Base-by-base conservation (phyloP, 2,797 vertebrate genomes). In the Myiotriccus ornatus region DNA sequence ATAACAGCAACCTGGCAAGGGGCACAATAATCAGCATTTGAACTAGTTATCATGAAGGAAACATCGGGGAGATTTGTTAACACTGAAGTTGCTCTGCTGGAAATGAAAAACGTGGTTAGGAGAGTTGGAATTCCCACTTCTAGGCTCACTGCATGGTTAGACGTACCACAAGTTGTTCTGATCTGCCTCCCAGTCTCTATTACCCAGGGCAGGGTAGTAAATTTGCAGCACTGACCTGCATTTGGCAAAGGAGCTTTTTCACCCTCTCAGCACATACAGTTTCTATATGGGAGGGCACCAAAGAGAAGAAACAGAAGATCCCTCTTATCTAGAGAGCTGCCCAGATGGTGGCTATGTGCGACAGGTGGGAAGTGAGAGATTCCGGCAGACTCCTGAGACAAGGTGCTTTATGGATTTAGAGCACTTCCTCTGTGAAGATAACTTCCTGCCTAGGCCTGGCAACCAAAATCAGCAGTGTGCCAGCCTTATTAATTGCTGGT, bases 261-360 rank as follows among this genome's bases (percentile, higher is more conserved):
- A 27, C 44, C 55, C 63, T 11, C 34, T 71, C 32, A 60, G 79
- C 32, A 47, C 30, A 12, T 2, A 39, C 5, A 55, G 12, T n/a
- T 70, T 79, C 44, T 27, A 4, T 3, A 41, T 0, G 5, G 67
- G 12, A 84, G 37, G 10, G 19, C 8, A 64, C 28, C 1, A 7
- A 79, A 71, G 5, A 3, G 41, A 86, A 43, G 34, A 43, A 82
- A 47, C 6, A 79, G 35, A 30, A 69, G 52, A 80, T 23, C 3
- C 27, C 27, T 73, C 67, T 64, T n/a, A 52, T 34, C 50, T 41
- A 49, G 23, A 73, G 62, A 50, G 25, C 25, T 53, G 41, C 69
- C 47, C 50, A 78, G 62, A 50, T 2, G 1, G 8, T 2, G 4
- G 60, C 21, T 39, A 1, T 0, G 1, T 15, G 24, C 0, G 0